These are phyloP conservation scores for Drosophila serrata DNA, from an alignment of 1,140 invertebrate genomes.

Conservation along the genomic window DNA sequence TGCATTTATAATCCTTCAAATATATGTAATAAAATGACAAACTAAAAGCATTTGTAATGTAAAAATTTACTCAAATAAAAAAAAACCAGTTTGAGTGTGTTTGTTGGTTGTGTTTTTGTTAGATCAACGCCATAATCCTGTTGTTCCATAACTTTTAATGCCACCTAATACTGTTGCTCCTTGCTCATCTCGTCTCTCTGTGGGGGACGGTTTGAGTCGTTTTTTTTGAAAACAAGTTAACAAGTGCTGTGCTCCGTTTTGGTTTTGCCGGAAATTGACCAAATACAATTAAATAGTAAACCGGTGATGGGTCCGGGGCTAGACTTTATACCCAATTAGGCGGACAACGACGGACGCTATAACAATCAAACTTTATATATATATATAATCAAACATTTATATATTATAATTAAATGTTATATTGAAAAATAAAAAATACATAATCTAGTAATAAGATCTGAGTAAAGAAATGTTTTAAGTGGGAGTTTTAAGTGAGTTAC, in stretches of 20 bases:
- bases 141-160: conserved; percentile 82
- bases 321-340: conserved; percentile 54
- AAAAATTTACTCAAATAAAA: neutral
- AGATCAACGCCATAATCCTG: conserved; percentile 71
- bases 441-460: too few relatives aligned
- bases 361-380: too few relatives aligned
- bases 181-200: conserved; percentile 18
- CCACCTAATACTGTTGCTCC: conserved; percentile 57
- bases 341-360: conserved; percentile 9
- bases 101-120: conserved; percentile 51
- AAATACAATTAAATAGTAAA: conserved; percentile 74
- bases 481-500: too few relatives aligned
- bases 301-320: neutral
- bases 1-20: neutral
- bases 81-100: conserved; percentile 4
- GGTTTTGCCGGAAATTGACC: conserved; percentile 62
- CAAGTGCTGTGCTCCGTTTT: conserved; percentile 13
- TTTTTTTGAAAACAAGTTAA: conserved; percentile 62
- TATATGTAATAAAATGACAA: neutral
- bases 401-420: too few relatives aligned
- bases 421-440: too few relatives aligned
- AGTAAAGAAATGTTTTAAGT: too few relatives aligned
- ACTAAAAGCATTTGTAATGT: neutral
- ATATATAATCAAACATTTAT: too few relatives aligned
- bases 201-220: neutral